Percentiles rank a stretch among this genome's conserved stretches.
Evolutionary conservation across 2,797 vertebrate species (phyloP).

Genomic region (Acanthurus tractus): DNA sequence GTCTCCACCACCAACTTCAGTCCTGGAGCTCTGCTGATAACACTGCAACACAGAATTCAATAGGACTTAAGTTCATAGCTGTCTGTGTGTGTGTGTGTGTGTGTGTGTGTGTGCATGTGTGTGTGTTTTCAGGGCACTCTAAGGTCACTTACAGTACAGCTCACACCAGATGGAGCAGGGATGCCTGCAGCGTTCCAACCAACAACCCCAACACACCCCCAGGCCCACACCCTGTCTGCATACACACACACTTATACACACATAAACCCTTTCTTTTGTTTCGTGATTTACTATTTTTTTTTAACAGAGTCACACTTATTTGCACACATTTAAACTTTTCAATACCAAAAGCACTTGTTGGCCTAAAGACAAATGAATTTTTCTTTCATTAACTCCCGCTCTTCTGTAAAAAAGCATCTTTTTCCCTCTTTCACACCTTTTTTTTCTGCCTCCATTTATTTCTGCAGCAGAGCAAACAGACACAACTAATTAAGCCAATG

Average conservation of each 20-base stretch:
- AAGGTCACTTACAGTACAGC: constrained; percentile 38
- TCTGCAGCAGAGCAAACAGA: constrained; percentile 60
- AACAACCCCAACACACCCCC: constrained; percentile 10
- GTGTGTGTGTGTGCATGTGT: background rate
- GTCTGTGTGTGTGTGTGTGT: constrained; percentile 11
- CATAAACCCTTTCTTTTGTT: background rate
- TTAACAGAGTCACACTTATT: too few relatives aligned
- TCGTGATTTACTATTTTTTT: background rate
- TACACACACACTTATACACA: constrained; percentile 12
- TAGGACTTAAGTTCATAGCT: constrained; percentile 8
- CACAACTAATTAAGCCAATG: constrained; percentile 74
- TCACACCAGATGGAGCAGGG: constrained; percentile 56
- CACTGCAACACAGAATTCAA: constrained; percentile 81
- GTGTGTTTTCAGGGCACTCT: constrained; percentile 9
- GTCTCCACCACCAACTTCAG: constrained; percentile 98
- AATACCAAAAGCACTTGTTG: constrained; percentile 2
- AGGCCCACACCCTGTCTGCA: constrained; percentile 17
- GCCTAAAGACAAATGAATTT: constrained; percentile 1
- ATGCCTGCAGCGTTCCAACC: constrained; percentile 40
- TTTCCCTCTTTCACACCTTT: constrained; percentile 3
- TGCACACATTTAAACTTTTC: too few relatives aligned
- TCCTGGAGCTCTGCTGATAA: constrained; percentile 97
- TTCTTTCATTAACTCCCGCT: constrained; percentile 1
- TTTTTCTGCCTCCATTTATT: constrained; percentile 34
- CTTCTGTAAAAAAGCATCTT: background rate